A percentile compares a stretch with the other conserved stretches of the same genome.
Conservation (phyloP, 2,797 vertebrate genomes). For the Enteromius treurensis region DNA sequence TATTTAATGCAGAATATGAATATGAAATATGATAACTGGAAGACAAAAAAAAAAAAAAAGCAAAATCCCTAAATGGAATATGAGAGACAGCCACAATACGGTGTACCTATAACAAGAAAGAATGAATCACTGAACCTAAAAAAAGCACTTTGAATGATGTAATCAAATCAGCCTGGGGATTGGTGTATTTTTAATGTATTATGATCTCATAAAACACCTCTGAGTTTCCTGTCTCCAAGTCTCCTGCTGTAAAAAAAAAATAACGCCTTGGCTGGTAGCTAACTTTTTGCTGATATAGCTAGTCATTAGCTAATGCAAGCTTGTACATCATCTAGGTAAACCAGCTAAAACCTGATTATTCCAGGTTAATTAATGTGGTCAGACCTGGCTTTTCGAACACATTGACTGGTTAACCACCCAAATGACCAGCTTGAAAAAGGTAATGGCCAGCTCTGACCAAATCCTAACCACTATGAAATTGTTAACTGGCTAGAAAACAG, state of each 20-base stretch:
- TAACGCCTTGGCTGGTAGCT: background rate
- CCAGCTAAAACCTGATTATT: background rate
- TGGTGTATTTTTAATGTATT: background rate
- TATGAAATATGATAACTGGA: background rate
- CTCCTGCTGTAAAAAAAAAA: background rate
- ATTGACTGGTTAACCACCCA: background rate
- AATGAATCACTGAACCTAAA: background rate
- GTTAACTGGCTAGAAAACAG: background rate
- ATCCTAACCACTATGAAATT: no score
- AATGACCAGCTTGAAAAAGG: background rate
- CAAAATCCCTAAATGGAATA: background rate
- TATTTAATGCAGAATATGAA: background rate
- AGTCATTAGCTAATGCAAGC: background rate
- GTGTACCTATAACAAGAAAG: background rate
- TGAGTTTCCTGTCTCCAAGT: background rate
- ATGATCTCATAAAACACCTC: background rate
- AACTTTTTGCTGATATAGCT: background rate
- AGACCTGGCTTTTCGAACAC: background rate
- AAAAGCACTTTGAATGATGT: background rate
- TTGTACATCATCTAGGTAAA: background rate
- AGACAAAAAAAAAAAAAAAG: background rate
- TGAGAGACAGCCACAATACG: background rate
- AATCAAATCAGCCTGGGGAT: background rate
- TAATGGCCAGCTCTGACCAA: background rate
- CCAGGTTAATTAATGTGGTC: background rate